Evolutionary conservation across 2,888 invertebrate genomes (phyloP), one percentile per base, ranked within the genome.

Genomic region (Cryptocephalus primarius): DNA sequence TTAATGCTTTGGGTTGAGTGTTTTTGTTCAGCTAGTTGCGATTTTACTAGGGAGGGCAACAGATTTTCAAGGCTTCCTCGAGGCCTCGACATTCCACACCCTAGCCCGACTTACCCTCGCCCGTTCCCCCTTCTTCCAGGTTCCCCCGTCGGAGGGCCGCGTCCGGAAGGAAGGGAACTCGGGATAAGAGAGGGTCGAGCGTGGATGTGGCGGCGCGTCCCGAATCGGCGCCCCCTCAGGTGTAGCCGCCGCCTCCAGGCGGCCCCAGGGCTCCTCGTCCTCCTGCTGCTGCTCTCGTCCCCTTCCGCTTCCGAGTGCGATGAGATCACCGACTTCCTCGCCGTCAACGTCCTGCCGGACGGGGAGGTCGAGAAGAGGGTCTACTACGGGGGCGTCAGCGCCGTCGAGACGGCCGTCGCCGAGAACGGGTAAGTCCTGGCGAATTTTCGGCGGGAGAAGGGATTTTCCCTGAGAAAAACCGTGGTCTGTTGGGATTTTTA

Each of bases 351-450:
- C 43, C 69, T 85, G 48, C 65, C 77, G 46, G 86, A 87, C 62
- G 86, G 86, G 3, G 84, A 86, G 62, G 69, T 78, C 53, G 85
- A 85, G 63, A 76, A 76, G 10, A 68, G 82, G 45, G 72, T 85
- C 46, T 78, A 76, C 63, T 80, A 68, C 59, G 75, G 78, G 50
- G 82, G 81, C 8, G 68, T 83, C 36, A 76, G 76, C 10, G 83
- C 81, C 36, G 82, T 82, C 62, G 83, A 84, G 65, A 83, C 83
- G 0, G 76, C 74, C 40, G 78, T 79, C 39, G 74, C 43, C 39
- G 32, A 46, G 36, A 42, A 42, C n/a, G 74, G 76, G 79, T 78
- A 61, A 75, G 76, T 68, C 11, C 2, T 2, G 36, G 3, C n/a
- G 12, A 36, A 11, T 34, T 34, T 34, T 34, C n/a, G n/a, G n/a